phyloP scores from a whole-genome alignment of 1,140 invertebrate species.

The Trigoniulus corallinus region DNA sequence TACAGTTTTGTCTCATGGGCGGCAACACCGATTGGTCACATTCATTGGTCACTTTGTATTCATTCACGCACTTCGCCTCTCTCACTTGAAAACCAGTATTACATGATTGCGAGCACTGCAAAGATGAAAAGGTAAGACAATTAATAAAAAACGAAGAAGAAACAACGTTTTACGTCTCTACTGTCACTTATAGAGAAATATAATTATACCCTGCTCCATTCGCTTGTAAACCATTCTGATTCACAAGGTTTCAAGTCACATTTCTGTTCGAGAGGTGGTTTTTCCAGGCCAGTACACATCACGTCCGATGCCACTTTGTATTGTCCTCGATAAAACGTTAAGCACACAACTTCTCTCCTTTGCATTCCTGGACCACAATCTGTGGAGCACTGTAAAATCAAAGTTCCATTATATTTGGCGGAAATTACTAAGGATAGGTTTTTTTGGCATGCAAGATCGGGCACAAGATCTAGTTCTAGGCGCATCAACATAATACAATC shows the following conservation, averaged over 20 bases:
- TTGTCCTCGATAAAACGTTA: slow-evolving; percentile 27
- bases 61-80: slow-evolving; percentile 38
- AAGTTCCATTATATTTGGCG: neutral
- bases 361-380: slow-evolving; percentile 42
- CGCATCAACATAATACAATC: neutral
- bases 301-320: slow-evolving; percentile 24
- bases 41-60: slow-evolving; percentile 25
- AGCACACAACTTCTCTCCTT: slow-evolving; percentile 37
- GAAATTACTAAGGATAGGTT: no score
- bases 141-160: neutral
- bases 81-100: slow-evolving; percentile 41
- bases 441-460: no score
- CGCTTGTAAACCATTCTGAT: slow-evolving; percentile 40
- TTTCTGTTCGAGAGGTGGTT: slow-evolving; percentile 25
- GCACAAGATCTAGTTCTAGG: no score
- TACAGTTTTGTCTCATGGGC: slow-evolving; percentile 36
- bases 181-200: no score
- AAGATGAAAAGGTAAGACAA: slow-evolving; percentile 9
- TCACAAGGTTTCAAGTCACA: slow-evolving; percentile 35
- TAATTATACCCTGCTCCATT: slow-evolving; percentile 33
- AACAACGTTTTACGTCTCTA: no score
- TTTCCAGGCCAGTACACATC: slow-evolving; percentile 25
- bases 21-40: slow-evolving; percentile 39
- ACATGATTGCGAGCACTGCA: slow-evolving; percentile 33
- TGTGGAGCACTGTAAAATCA: slow-evolving; percentile 37